Evolutionary conservation across 2,113 vertebrate genomes (phyloP).

Genomic region (Hyla sarda): DNA sequence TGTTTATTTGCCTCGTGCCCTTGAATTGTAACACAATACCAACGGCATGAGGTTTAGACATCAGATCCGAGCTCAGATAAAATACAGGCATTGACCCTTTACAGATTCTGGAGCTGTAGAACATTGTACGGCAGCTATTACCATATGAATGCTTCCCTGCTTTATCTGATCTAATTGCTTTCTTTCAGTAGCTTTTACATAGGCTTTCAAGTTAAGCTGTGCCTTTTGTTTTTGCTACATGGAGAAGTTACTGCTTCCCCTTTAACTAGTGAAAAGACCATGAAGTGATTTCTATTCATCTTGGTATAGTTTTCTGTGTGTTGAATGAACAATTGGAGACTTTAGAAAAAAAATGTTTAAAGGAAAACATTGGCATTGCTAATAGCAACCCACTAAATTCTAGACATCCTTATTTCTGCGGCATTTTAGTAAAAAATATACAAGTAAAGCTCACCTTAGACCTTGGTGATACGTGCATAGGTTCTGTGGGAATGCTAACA

Average conservation of each 20-base stretch:
- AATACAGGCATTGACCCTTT: slow-evolving; percentile 47
- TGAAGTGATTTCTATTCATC: slow-evolving; percentile 27
- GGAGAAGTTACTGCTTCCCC: background rate
- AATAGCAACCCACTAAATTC: background rate
- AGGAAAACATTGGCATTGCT: no score
- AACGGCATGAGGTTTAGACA: slow-evolving; percentile 41
- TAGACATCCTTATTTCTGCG: background rate
- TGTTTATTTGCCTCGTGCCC: slow-evolving; percentile 45
- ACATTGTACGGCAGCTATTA: slow-evolving; percentile 36
- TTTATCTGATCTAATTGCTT: slow-evolving; percentile 48
- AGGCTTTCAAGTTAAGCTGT: background rate
- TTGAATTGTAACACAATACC: slow-evolving; percentile 30
- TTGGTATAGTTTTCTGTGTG: background rate
- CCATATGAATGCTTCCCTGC: slow-evolving; percentile 35
- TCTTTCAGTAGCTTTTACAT: slow-evolving; percentile 34
- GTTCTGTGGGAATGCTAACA: no score
- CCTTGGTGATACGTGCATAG: no score
- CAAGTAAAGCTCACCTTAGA: no score
- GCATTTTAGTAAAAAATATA: no score
- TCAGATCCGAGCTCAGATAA: slow-evolving; percentile 43
- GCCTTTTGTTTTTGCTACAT: slow-evolving; percentile 26
- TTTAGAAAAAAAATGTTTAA: background rate
- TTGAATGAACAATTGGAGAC: background rate
- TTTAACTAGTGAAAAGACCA: background rate
- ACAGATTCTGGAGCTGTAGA: slow-evolving; percentile 36